Evolutionary conservation across 2,113 vertebrate species (phyloP).

Genomic region (Pollimyrus isidori): DNA sequence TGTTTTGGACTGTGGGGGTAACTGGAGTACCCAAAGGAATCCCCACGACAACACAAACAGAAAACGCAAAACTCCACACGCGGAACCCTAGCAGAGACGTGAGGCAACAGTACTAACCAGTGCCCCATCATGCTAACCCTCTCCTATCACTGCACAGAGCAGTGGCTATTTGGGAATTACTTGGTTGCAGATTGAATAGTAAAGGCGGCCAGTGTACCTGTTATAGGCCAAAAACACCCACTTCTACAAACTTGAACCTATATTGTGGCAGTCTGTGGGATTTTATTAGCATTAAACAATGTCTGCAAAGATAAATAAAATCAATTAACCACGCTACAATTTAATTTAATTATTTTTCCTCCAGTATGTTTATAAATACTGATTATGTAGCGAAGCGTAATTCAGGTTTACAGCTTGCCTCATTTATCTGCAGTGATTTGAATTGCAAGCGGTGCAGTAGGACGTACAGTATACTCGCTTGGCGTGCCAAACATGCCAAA

Average conservation of each 20-base stretch:
- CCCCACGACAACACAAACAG: background rate
- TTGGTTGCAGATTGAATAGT: background rate
- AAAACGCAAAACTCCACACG: background rate
- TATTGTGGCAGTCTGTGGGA: background rate
- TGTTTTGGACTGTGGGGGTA: background rate
- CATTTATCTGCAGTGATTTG: background rate
- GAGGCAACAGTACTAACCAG: background rate
- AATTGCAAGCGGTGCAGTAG: background rate
- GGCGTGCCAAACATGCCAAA: background rate
- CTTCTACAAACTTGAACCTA: background rate
- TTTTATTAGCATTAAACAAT: constrained; percentile 3
- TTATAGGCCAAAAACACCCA: background rate
- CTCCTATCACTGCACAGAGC: background rate
- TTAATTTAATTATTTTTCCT: background rate
- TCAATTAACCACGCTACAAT: background rate
- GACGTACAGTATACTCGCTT: background rate
- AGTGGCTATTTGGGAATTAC: background rate
- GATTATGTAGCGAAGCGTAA: background rate
- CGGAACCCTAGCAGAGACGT: background rate
- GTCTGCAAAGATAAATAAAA: background rate
- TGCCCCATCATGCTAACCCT: background rate
- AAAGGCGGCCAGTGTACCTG: background rate
- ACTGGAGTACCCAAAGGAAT: background rate
- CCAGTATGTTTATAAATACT: background rate
- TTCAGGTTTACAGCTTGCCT: background rate